These are phyloP conservation scores for Pocillopora meandrina DNA, from an alignment of 92 coral and sea anemone species.

Conservation along the genomic window DNA sequence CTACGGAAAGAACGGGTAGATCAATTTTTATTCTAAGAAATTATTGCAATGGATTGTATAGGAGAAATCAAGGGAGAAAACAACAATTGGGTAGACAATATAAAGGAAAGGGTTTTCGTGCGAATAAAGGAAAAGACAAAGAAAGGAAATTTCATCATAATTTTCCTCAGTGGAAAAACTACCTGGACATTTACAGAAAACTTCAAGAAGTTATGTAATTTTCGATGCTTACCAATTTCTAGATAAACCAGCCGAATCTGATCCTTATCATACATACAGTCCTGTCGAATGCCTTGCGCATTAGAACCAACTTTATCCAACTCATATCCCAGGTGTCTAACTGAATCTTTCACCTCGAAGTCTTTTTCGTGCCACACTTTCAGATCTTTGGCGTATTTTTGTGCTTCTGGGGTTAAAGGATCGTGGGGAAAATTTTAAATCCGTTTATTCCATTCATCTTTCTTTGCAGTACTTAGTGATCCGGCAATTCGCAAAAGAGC, in stretches of 20 bases:
- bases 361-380: constrained; percentile 55
- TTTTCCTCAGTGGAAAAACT: too few relatives aligned
- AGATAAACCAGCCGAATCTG: neutral
- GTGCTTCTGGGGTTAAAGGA: constrained; percentile 53
- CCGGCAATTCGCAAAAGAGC: constrained; percentile 53
- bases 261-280: neutral
- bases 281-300: neutral
- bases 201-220: too few relatives aligned
- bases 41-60: too few relatives aligned
- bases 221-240: too few relatives aligned
- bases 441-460: constrained; percentile 36
- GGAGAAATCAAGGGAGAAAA: too few relatives aligned
- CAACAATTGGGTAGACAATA: too few relatives aligned
- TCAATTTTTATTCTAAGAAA: too few relatives aligned
- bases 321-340: neutral
- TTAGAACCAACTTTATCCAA: neutral
- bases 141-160: too few relatives aligned
- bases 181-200: too few relatives aligned
- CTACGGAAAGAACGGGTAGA: too few relatives aligned
- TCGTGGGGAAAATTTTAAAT: constrained; percentile 20
- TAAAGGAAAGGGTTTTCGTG: too few relatives aligned
- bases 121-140: too few relatives aligned
- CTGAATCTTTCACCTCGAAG: constrained; percentile 29
- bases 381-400: constrained; percentile 40
- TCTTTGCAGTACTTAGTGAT: constrained; percentile 18